phyloP scores from a whole-genome alignment of 2,888 invertebrate species.

The Scotopteryx bipunctaria region DNA sequence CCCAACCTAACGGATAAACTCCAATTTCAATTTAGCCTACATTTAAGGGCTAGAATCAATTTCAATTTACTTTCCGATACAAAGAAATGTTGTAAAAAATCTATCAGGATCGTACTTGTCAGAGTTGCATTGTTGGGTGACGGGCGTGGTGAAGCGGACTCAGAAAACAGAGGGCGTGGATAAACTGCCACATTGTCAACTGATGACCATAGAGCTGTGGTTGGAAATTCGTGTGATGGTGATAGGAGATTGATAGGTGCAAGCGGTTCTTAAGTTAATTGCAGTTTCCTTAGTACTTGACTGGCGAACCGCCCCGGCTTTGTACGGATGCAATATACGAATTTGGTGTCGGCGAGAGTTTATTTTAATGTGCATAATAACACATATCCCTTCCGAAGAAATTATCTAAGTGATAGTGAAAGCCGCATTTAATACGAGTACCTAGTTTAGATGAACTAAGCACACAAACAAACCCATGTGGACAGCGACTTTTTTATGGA shows the following conservation, averaged over 20 bases:
- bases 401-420: too few relatives aligned
- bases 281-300: not conserved
- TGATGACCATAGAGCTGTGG: constrained; percentile 63
- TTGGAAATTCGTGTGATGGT: constrained; percentile 48
- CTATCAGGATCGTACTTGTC: constrained; percentile 78
- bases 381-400: too few relatives aligned
- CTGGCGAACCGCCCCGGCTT: too few relatives aligned
- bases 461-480: too few relatives aligned
- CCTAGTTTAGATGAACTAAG: too few relatives aligned
- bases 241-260: constrained; percentile 43
- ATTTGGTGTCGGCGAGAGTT: too few relatives aligned
- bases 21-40: constrained; percentile 56
- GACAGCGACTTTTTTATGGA: too few relatives aligned
- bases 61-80: constrained; percentile 68
- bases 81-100: constrained; percentile 70
- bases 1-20: constrained; percentile 41
- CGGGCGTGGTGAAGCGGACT: constrained; percentile 69
- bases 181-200: constrained; percentile 66
- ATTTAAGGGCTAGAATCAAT: constrained; percentile 63
- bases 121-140: constrained; percentile 68
- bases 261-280: constrained; percentile 53
- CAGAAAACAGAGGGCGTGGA: constrained; percentile 69
- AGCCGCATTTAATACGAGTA: too few relatives aligned
- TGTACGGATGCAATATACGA: too few relatives aligned
- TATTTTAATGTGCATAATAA: too few relatives aligned